Conservation (phyloP, 2,797 vertebrate genomes). For the Apogon hyalosoma region DNA sequence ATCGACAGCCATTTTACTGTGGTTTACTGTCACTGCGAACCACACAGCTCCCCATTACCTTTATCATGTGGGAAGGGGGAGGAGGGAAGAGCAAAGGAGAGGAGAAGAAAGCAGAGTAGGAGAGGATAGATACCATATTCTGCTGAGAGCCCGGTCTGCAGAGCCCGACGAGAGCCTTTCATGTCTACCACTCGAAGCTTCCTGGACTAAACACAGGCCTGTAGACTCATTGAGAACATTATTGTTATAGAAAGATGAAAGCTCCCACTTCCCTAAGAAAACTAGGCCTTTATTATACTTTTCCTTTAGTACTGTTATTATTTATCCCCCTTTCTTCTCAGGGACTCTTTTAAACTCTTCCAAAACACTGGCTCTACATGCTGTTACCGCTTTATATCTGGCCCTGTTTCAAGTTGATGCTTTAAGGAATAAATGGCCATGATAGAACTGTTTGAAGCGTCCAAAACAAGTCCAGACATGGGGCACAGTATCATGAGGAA, state of each 20-base stretch:
- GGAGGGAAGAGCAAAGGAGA: constrained; percentile 38
- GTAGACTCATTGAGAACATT: constrained; percentile 82
- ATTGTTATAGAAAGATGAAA: constrained; percentile 86
- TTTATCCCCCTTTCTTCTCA: constrained; percentile 81
- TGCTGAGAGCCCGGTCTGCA: constrained; percentile 56
- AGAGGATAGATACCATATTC: constrained; percentile 67
- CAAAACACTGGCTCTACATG: constrained; percentile 80
- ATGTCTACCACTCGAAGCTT: constrained; percentile 80
- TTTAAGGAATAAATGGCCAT: constrained; percentile 77
- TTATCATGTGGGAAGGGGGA: constrained; percentile 55
- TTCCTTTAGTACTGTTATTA: constrained; percentile 79
- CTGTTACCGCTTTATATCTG: constrained; percentile 83
- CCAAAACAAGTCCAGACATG: constrained; percentile 82
- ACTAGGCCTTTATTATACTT: constrained; percentile 81
- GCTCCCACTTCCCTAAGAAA: constrained; percentile 77
- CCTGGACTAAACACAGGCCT: constrained; percentile 79
- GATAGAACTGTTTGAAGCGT: constrained; percentile 79
- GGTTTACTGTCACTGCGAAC: constrained; percentile 67
- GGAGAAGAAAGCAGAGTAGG: constrained; percentile 55
- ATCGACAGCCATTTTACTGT: constrained; percentile 70
- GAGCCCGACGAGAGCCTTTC: constrained; percentile 75
- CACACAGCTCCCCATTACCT: constrained; percentile 67
- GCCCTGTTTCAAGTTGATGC: constrained; percentile 80
- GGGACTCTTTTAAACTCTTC: constrained; percentile 82
- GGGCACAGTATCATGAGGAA: constrained; percentile 38